phyloP scores from a whole-genome alignment of 2,113 vertebrate genomes.

The Cervus canadensis region DNA sequence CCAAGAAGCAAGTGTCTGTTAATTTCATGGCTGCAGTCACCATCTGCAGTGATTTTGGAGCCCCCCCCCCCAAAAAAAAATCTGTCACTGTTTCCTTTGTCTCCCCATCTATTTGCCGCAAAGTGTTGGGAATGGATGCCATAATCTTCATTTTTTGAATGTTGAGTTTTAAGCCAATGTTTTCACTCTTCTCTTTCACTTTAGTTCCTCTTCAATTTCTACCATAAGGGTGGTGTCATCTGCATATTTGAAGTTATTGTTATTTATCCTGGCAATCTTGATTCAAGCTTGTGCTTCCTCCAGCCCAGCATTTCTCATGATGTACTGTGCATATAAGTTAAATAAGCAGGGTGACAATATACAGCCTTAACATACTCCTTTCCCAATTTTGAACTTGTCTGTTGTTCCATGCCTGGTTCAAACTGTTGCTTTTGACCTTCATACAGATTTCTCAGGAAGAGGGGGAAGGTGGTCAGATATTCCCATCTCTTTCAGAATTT shows the following conservation, averaged over 20 bases:
- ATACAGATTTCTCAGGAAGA: not conserved
- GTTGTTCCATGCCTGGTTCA: not conserved
- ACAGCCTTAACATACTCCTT: not conserved
- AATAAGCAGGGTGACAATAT: not conserved
- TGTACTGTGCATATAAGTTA: not conserved
- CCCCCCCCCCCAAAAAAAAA: not conserved
- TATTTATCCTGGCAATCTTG: not conserved
- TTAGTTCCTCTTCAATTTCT: not conserved
- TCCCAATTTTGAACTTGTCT: not conserved
- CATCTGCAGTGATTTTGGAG: not conserved
- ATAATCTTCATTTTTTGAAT: not conserved
- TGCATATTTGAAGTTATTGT: not conserved
- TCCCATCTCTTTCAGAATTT: not conserved
- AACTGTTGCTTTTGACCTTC: not conserved
- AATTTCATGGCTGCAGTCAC: not conserved
- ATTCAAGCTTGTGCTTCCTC: not conserved
- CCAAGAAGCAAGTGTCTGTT: not conserved
- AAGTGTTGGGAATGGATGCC: not conserved
- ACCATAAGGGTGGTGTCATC: not conserved
- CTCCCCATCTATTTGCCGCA: accelerated
- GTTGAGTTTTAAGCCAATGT: not conserved
- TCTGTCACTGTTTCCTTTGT: not conserved
- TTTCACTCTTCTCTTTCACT: not conserved
- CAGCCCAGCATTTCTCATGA: not conserved
- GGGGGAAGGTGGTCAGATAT: not conserved